A percentile compares a stretch with the other conserved stretches of the same genome.
Evolutionary conservation across 2,888 invertebrate genomes (phyloP).

Genomic region (Phengaris arion): DNA sequence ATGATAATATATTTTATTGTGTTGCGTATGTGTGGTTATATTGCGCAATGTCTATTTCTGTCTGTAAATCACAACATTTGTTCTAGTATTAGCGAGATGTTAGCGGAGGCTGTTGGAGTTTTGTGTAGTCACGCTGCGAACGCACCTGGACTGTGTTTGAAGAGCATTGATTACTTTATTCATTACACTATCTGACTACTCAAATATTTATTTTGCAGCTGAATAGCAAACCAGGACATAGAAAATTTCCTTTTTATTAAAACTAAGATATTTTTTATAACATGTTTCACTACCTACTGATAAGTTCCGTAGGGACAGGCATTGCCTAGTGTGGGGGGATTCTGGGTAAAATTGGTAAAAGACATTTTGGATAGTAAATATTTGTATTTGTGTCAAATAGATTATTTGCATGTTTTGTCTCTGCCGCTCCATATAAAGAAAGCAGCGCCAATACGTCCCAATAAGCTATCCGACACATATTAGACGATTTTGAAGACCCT

Average conservation of each 20-base stretch:
- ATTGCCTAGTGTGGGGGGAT: too few relatives aligned
- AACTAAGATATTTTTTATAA: too few relatives aligned
- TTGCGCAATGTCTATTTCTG: neutral
- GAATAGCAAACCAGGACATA: neutral
- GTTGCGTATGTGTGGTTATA: neutral
- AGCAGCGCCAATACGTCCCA: too few relatives aligned
- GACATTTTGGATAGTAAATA: too few relatives aligned
- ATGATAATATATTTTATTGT: neutral
- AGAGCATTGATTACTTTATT: conserved; percentile 1
- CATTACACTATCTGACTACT: neutral
- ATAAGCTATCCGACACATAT: too few relatives aligned
- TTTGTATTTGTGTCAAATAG: too few relatives aligned
- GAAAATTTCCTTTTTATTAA: neutral
- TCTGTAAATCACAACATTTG: neutral
- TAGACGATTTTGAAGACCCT: too few relatives aligned
- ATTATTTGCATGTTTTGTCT: too few relatives aligned
- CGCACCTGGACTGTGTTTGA: neutral
- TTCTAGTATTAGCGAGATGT: neutral
- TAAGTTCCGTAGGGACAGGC: too few relatives aligned
- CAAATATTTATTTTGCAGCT: neutral
- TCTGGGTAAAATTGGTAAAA: too few relatives aligned
- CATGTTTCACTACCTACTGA: too few relatives aligned
- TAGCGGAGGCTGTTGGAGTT: neutral
- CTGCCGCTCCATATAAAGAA: too few relatives aligned
- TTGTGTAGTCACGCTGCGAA: neutral